Conservation (phyloP, 2,797 vertebrate genomes). For the Arvicola amphibius region DNA sequence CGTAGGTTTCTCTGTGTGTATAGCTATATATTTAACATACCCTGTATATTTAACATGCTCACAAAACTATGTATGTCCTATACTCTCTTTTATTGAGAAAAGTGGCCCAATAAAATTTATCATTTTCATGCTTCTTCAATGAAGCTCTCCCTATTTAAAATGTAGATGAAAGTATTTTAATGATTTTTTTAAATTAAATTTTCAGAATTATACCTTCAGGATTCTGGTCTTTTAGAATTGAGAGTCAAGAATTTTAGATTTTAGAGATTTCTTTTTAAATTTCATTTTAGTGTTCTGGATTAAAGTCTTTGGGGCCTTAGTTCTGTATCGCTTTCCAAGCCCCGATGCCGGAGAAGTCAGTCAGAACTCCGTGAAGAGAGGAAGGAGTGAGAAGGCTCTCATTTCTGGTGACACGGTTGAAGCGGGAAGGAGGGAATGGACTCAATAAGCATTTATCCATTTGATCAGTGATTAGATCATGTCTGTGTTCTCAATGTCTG, state of each 20-base stretch:
- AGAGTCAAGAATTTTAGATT: not conserved
- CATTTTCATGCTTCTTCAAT: not conserved
- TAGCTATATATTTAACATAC: not conserved
- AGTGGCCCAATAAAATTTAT: not conserved
- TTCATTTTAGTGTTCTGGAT: not conserved
- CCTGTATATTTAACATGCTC: not conserved
- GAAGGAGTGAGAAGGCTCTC: not conserved
- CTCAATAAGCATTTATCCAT: not conserved
- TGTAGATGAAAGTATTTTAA: not conserved
- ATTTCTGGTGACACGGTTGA: not conserved
- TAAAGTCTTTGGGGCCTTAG: not conserved
- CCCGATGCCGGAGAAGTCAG: not conserved
- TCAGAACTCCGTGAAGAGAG: not conserved
- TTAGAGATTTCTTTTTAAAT: not conserved
- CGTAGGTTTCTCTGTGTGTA: no score
- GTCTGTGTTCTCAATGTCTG: not conserved
- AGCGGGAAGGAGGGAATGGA: not conserved
- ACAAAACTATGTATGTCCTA: not conserved
- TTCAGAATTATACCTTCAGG: not conserved
- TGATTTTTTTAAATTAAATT: not conserved
- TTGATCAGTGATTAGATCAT: not conserved
- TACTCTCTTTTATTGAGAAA: not conserved
- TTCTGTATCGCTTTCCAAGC: not conserved
- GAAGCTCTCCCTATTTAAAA: not conserved
- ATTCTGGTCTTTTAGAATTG: not conserved